These are phyloP conservation scores for Gorsachius magnificus DNA, from an alignment of 2,797 vertebrate genomes.

Conservation along the genomic window DNA sequence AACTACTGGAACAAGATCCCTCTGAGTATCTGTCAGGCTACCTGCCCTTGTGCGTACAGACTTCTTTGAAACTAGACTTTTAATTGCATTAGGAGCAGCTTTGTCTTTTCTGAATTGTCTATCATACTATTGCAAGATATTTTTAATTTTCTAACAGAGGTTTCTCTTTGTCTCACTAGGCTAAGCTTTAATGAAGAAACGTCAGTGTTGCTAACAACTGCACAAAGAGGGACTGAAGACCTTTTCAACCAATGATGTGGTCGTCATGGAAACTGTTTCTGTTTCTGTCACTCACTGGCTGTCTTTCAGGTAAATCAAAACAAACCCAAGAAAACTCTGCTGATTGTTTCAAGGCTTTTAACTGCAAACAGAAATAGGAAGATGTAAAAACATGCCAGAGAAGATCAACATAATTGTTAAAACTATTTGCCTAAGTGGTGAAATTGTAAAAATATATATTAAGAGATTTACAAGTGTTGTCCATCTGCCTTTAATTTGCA, in stretches of 20 bases:
- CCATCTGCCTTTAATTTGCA: not conserved
- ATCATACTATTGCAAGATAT: not conserved
- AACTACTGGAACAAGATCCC: not conserved
- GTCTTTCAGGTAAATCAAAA: slow-evolving; percentile 89
- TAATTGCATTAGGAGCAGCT: slow-evolving; percentile 21
- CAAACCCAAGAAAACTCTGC: not conserved
- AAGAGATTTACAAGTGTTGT: not conserved
- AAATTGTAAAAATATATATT: not conserved
- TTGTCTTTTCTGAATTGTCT: slow-evolving; percentile 16
- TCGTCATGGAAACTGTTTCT: slow-evolving; percentile 92
- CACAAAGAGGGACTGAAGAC: slow-evolving; percentile 72
- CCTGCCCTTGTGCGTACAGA: not conserved
- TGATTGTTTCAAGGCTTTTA: not conserved
- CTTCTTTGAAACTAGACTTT: slow-evolving; percentile 5
- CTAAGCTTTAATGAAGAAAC: slow-evolving; percentile 88
- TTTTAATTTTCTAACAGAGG: slow-evolving; percentile 46
- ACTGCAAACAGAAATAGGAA: not conserved
- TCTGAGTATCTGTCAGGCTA: not conserved
- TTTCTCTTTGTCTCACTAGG: slow-evolving; percentile 77
- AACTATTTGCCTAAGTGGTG: not conserved
- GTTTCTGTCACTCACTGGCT: slow-evolving; percentile 87
- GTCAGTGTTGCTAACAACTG: slow-evolving; percentile 77
- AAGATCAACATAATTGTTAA: not conserved
- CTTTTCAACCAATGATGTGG: slow-evolving; percentile 87
- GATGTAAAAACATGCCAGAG: not conserved